Evolutionary conservation across 2,113 vertebrate genomes (phyloP).

Genomic region (Hippolais icterina): DNA sequence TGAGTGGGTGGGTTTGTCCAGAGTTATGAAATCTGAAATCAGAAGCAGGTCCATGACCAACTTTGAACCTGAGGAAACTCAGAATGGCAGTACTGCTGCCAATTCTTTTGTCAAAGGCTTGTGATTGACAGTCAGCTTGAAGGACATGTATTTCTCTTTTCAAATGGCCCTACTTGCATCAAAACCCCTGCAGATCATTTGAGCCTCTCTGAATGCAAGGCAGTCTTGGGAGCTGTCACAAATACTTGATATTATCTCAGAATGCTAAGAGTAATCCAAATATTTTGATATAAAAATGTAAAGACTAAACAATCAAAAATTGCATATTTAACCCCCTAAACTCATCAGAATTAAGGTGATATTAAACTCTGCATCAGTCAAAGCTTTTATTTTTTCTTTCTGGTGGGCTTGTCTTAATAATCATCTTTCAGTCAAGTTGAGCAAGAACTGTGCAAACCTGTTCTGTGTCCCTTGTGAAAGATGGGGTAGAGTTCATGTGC

Average conservation of each 20-base stretch:
- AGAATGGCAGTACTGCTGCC: not conserved
- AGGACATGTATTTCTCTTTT: not conserved
- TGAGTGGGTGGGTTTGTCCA: not conserved
- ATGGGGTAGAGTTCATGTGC: not conserved
- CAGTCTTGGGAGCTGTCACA: not conserved
- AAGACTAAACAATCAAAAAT: not conserved
- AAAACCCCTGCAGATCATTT: not conserved
- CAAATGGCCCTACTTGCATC: not conserved
- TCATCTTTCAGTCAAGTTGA: not conserved
- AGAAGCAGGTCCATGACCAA: not conserved
- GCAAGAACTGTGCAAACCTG: not conserved
- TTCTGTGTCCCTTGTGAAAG: not conserved
- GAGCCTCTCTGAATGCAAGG: not conserved
- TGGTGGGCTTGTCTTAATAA: not conserved
- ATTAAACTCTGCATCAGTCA: not conserved
- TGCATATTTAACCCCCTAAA: not conserved
- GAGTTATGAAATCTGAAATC: not conserved
- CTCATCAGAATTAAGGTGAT: not conserved
- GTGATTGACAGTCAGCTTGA: not conserved
- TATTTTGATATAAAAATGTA: not conserved
- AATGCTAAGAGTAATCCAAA: not conserved
- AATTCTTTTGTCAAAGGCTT: not conserved
- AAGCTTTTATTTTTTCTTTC: not conserved
- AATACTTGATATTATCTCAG: not conserved
- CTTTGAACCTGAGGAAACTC: not conserved